Evolutionary conservation across 1,140 invertebrate genomes (phyloP), one percentile per base, ranked within the genome.

Genomic region (Reticulitermes speratus): DNA sequence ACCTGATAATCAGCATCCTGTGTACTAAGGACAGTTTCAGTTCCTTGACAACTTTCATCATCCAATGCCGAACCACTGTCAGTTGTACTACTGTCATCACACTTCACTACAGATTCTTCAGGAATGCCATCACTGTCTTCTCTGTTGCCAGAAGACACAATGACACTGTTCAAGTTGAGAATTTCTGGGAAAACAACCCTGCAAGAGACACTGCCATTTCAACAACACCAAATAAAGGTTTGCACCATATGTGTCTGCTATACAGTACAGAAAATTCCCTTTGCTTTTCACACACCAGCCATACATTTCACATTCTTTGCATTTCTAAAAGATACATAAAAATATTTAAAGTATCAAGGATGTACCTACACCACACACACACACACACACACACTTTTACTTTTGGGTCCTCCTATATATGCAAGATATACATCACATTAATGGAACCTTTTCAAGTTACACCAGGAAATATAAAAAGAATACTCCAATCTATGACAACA

Each of bases 111-210:
- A 52, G 89, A 91, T 89, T 92, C 92, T 32, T 92, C 90, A n/a
- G 88, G 86, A 83, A 86, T 84, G 44, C 88, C 87, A 87, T 90
- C 90, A 85, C 90, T 89, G 81, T 91, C 90, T 87, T 92, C 90
- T 84, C 89, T 87, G 88, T 89, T 90, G 52, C 85, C 88, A 14
- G 86, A 81, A 25, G 90, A 91, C 82, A 93, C 91, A 52, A 96
- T 92, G 89, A 97, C 96, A 38, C 93, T 93, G 91, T 97, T 97
- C 87, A 98, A 91, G 90, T 98, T 95, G 81, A 98, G 91, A 55
- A 94, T 92, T 89, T 97, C 95, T 23, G 96, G 96, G 91, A 98
- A 98, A 8, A 94, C 94, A 52, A 98, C 96, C 91, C 96, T 97
- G 88, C 59, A 92, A 92, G 87, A 84, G 87, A 55, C 14, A 12